Conservation (phyloP, 2,797 vertebrate species). For the Dicrostonyx torquatus region DNA sequence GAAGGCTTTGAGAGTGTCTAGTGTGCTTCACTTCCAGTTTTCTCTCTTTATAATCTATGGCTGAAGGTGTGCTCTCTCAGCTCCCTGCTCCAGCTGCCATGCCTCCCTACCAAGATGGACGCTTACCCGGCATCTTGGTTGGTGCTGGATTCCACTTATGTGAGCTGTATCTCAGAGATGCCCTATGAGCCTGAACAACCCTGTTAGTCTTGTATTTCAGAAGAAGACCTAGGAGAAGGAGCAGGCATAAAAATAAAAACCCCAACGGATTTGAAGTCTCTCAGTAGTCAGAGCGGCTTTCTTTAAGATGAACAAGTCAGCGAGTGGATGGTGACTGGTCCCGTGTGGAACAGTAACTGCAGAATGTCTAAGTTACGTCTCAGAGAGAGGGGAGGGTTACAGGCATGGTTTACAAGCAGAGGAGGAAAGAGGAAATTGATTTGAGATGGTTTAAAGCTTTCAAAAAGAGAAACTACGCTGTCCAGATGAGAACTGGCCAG, state of each 20-base stretch:
- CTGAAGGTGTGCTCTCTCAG: not conserved
- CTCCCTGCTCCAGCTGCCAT: not conserved
- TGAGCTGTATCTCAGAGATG: not conserved
- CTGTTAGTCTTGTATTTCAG: not conserved
- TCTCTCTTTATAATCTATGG: not conserved
- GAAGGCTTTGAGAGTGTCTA: not conserved
- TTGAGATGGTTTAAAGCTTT: not conserved
- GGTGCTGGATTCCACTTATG: too few species aligned
- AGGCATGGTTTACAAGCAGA: slow-evolving; percentile 4
- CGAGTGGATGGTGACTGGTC: not conserved
- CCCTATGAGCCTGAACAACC: not conserved
- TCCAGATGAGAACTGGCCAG: not conserved
- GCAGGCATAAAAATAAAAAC: not conserved
- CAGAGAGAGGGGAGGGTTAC: not conserved
- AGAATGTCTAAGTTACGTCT: not conserved
- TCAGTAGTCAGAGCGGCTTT: not conserved
- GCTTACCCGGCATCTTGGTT: not conserved
- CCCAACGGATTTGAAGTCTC: not conserved
- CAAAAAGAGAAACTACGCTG: not conserved
- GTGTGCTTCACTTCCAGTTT: not conserved
- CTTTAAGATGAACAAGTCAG: not conserved
- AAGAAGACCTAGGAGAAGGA: not conserved
- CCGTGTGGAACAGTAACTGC: not conserved
- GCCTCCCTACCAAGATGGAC: not conserved
- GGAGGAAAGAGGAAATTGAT: slow-evolving; percentile 20